A percentile compares a stretch with the other conserved stretches of the same genome.
phyloP scores from a whole-genome alignment of 2,113 vertebrate genomes.

The Bubo blakistoni region DNA sequence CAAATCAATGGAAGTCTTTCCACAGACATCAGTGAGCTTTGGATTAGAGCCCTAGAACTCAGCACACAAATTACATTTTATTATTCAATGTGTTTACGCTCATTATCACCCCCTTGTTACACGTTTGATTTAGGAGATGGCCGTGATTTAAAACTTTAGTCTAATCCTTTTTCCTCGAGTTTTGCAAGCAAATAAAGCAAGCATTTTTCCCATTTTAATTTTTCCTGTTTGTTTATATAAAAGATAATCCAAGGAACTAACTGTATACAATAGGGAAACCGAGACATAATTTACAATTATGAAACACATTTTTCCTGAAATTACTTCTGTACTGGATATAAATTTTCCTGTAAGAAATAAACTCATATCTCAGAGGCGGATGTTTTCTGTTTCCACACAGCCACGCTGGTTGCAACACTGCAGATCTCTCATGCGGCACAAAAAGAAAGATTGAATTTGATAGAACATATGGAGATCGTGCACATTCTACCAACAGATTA shows the following conservation, averaged over 20 bases:
- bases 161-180: constrained; percentile 29
- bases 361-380: neutral
- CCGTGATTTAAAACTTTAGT: constrained; percentile 40
- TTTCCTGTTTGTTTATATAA: neutral
- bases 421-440: neutral
- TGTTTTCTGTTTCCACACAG: neutral
- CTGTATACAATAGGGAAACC: neutral
- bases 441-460: neutral
- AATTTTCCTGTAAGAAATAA: neutral
- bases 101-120: constrained; percentile 29
- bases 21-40: neutral
- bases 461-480: rapidly evolving
- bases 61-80: constrained; percentile 8
- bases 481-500: neutral
- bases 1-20: constrained; percentile 31
- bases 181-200: constrained; percentile 31
- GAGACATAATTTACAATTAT: neutral
- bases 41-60: constrained; percentile 30
- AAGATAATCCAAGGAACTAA: neutral
- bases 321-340: neutral
- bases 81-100: constrained; percentile 16
- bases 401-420: neutral
- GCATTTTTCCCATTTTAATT: neutral
- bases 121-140: constrained; percentile 9
- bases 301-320: neutral